Evolutionary conservation across 1,140 invertebrate genomes (phyloP).

Genomic region (Caerostris extrusa): DNA sequence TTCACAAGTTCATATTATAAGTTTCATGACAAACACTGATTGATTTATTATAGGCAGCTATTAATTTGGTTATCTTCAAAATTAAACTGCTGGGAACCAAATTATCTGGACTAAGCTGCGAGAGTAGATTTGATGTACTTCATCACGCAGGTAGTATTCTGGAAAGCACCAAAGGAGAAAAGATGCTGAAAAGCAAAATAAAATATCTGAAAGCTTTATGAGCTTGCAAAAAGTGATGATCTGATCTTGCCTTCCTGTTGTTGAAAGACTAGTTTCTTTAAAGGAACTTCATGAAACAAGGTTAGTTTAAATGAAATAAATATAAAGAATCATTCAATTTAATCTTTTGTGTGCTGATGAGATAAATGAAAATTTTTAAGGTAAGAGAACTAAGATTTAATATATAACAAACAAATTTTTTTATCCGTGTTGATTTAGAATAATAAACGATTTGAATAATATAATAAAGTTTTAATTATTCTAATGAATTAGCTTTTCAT

Average conservation of each 20-base stretch:
- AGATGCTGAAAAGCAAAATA: constrained; percentile 90
- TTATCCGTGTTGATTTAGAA: no score
- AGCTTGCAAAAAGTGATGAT: constrained; percentile 91
- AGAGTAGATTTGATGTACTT: constrained; percentile 88
- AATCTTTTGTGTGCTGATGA: no score
- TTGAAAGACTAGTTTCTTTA: constrained; percentile 91
- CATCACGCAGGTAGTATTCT: constrained; percentile 88
- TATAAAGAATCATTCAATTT: no score
- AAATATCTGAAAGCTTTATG: constrained; percentile 92
- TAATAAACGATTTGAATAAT: no score
- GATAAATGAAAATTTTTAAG: no score
- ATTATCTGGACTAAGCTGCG: constrained; percentile 91
- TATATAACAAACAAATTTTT: no score
- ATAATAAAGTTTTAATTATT: no score
- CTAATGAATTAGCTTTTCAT: no score
- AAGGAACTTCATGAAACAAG: constrained; percentile 94
- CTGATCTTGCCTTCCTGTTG: constrained; percentile 89
- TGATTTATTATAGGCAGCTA: constrained; percentile 84
- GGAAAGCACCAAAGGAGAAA: constrained; percentile 86
- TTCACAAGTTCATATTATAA: no score
- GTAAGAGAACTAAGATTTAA: no score
- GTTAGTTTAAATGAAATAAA: constrained; percentile 84
- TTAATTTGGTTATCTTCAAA: constrained; percentile 89
- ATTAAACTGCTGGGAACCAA: constrained; percentile 89
- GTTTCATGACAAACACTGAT: no score